Percentiles rank a stretch among this genome's conserved stretches.
Conservation (phyloP, 2,888 invertebrate genomes). For the Parnassius smintheus region DNA sequence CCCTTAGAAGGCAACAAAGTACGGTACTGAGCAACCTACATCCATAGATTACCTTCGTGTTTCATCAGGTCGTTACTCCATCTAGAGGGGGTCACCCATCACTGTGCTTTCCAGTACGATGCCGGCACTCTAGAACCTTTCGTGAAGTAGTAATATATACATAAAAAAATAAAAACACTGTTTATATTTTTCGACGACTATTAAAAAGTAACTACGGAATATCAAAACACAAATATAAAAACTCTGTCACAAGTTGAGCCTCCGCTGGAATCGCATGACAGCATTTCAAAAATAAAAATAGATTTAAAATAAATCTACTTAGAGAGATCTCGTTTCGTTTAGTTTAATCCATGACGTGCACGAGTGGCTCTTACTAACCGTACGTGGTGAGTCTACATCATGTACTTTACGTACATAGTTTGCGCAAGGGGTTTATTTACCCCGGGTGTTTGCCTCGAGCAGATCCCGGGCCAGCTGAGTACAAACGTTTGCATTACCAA, state of each 20-base stretch:
- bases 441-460: slow-evolving; percentile 59
- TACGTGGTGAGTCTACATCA: slow-evolving; percentile 22
- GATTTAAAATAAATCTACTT: slow-evolving; percentile 23
- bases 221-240: slow-evolving; percentile 8
- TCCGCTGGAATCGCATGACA: slow-evolving; percentile 3
- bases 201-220: no score
- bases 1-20: no score
- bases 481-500: slow-evolving; percentile 76
- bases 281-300: slow-evolving; percentile 7
- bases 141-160: no score
- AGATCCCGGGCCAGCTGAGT: slow-evolving; percentile 60
- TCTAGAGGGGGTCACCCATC: no score
- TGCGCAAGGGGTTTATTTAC: slow-evolving; percentile 51
- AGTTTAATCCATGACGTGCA: slow-evolving; percentile 25
- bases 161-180: no score
- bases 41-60: no score
- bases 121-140: no score
- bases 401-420: slow-evolving; percentile 18
- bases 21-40: no score
- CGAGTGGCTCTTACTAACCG: slow-evolving; percentile 17
- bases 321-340: slow-evolving; percentile 22
- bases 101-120: no score
- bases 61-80: no score
- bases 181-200: no score
- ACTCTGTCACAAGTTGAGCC: slow-evolving; percentile 6